phyloP scores from a whole-genome alignment of 92 coral and sea anemone genomes.

The Paramuricea clavata region DNA sequence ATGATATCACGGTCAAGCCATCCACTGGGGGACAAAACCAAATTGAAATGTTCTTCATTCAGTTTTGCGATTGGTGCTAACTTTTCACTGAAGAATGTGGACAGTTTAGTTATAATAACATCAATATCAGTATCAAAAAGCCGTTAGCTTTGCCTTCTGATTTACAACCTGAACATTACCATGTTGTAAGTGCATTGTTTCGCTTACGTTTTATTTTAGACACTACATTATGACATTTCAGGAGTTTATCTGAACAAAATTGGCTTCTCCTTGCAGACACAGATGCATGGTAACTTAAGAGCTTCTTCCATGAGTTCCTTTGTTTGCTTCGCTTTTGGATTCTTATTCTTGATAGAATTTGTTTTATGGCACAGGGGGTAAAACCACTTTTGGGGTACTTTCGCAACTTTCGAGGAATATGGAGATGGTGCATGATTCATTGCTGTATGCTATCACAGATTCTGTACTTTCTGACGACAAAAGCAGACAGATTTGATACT shows the following conservation, averaged over 20 bases:
- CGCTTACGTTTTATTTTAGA: constrained; percentile 76
- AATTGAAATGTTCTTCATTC: constrained; percentile 44
- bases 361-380: constrained; percentile 66
- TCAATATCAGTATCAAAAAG: constrained; percentile 36
- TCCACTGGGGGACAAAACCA: constrained; percentile 9
- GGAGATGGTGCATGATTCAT: constrained; percentile 33
- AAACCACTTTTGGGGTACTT: constrained; percentile 46
- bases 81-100: constrained; percentile 45
- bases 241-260: constrained; percentile 64
- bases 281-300: constrained; percentile 62
- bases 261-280: constrained; percentile 69
- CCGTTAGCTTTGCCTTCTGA: constrained; percentile 43
- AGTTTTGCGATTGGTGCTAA: constrained; percentile 48
- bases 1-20: constrained; percentile 16
- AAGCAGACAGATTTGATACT: constrained; percentile 42
- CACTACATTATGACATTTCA: constrained; percentile 70
- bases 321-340: constrained; percentile 37
- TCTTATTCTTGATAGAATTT: constrained; percentile 42
- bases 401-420: constrained; percentile 48
- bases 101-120: constrained; percentile 49
- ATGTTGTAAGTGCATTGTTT: constrained; percentile 73
- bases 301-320: constrained; percentile 41
- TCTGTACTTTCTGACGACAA: constrained; percentile 35
- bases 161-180: constrained; percentile 63
- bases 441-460: constrained; percentile 44